Base-by-base conservation (phyloP, 2,113 vertebrate species). In the Serranochromis macrocephalus region DNA sequence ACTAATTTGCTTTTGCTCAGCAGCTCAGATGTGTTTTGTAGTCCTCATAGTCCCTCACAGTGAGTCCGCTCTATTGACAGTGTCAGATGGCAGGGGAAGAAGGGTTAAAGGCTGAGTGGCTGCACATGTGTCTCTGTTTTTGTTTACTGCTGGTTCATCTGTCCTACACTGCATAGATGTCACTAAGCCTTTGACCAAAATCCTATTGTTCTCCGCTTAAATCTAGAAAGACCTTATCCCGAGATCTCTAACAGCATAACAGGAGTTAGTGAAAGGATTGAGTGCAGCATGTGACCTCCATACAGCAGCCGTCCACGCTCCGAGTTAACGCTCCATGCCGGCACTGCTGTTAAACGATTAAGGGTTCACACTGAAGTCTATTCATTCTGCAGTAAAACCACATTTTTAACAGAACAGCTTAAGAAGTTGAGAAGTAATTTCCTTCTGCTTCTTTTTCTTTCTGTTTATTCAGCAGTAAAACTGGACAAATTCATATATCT, bases 221-320 rank as follows among this genome's bases (percentile, higher is more conserved):
- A 87, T 84, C 92, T 89, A 53, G 68, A 80, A 89, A 83, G 91
- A 85, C 90, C 82, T 92, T 91, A 92, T 92, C 90, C 91, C 85
- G 85, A 80, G 87, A 93, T 96, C 84, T 90, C 84, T 88, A 75
- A 89, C 81, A 24, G 47, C 86, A 86, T 91, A 93, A 91, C 83
- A 82, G 89, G 92, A 92, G 92, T 95, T 93, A 95, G 81, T 92
- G 90, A 87, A 88, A 68, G 92, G 94, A 94, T 95, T 96, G 93
- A 93, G 93, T 66, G 14, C 92, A 90, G 84, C 94, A 92, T 94
- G 94, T 95, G 94, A 95, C 92, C 93, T 90, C 89, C 85, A 90
- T 87, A 83, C 89, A 87, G 71, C 19, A 13, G 71, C 33, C 53
- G 9, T 71, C 33, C 55, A 9, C 38, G 40, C 80, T 66, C 40